These are phyloP conservation scores for Halcyon malimbica DNA, from an alignment of 2,113 vertebrate species.

Conservation along the genomic window DNA sequence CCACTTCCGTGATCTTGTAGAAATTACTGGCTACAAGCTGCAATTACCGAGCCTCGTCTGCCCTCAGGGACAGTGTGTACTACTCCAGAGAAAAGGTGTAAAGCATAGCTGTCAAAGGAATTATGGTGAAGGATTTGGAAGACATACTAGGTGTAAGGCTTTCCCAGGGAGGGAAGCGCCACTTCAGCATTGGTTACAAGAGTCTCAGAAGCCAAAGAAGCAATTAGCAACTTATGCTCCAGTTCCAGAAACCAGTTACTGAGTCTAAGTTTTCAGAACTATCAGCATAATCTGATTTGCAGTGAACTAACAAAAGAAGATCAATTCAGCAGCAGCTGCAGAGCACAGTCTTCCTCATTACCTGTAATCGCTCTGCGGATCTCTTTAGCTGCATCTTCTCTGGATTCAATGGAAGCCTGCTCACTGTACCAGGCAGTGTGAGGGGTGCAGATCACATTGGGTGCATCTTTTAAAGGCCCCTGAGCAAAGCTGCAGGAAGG, in stretches of 20 bases:
- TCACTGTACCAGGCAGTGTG: constrained; percentile 93
- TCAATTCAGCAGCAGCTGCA: constrained; percentile 16
- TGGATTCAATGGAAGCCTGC: constrained; percentile 88
- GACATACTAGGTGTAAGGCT: background rate
- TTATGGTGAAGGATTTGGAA: background rate
- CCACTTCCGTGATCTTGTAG: background rate
- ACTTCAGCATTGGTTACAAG: background rate
- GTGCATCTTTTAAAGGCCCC: constrained; percentile 88
- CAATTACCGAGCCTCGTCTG: background rate
- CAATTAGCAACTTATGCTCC: background rate
- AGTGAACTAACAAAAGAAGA: background rate
- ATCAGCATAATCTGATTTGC: background rate
- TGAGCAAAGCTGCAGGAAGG: constrained; percentile 80
- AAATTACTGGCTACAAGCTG: background rate
- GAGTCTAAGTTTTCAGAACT: background rate
- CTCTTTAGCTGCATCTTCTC: constrained; percentile 90
- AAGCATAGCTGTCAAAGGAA: background rate
- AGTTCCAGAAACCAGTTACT: background rate
- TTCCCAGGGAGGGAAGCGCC: background rate
- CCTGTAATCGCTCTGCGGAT: constrained; percentile 90
- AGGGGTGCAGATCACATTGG: constrained; percentile 90
- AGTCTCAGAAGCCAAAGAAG: background rate
- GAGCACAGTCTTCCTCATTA: constrained; percentile 48
- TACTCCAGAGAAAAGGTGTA: background rate
- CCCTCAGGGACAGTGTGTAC: background rate